Evolutionary conservation across 2,888 invertebrate species (phyloP).

Genomic region (Druceiella hillmani): DNA sequence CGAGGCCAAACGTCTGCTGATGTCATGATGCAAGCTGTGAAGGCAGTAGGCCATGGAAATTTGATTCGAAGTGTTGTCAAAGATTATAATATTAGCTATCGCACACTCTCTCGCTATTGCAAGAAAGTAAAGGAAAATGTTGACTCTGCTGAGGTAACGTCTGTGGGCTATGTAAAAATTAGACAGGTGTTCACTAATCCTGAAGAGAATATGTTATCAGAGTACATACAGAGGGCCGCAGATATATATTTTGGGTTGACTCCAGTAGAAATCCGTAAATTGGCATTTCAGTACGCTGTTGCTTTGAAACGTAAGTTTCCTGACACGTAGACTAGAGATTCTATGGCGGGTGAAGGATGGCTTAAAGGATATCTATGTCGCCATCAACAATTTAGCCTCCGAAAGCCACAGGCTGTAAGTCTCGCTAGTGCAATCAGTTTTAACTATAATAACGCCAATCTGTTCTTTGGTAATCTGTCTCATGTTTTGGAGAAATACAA

Average conservation of each 20-base stretch:
- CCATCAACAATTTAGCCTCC: conserved; percentile 5
- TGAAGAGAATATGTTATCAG: conserved; percentile 13
- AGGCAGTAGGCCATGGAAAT: too few relatives aligned
- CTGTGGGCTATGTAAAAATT: conserved; percentile 10
- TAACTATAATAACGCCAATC: conserved; percentile 12
- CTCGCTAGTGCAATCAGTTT: conserved; percentile 5
- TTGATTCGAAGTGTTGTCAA: conserved; percentile 7
- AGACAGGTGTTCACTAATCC: conserved; percentile 16
- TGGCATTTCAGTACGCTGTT: conserved; percentile 8
- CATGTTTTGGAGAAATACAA: conserved; percentile 2
- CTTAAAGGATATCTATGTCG: conserved; percentile 5
- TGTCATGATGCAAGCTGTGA: too few relatives aligned
- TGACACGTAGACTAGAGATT: conserved; percentile 3
- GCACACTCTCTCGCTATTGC: conserved; percentile 6
- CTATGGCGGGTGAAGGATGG: conserved; percentile 5
- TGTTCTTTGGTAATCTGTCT: conserved; percentile 4
- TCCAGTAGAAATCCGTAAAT: conserved; percentile 7
- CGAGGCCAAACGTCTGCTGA: too few relatives aligned
- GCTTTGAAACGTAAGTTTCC: conserved; percentile 8
- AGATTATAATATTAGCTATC: too few relatives aligned
- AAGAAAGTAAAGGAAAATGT: neutral
- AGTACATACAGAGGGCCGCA: conserved; percentile 7
- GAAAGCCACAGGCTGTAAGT: conserved; percentile 3
- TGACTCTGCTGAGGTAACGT: neutral
- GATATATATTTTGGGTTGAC: conserved; percentile 11